These are phyloP conservation scores for Cerceris rybyensis DNA, from an alignment of 2,888 invertebrate species.

Conservation along the genomic window DNA sequence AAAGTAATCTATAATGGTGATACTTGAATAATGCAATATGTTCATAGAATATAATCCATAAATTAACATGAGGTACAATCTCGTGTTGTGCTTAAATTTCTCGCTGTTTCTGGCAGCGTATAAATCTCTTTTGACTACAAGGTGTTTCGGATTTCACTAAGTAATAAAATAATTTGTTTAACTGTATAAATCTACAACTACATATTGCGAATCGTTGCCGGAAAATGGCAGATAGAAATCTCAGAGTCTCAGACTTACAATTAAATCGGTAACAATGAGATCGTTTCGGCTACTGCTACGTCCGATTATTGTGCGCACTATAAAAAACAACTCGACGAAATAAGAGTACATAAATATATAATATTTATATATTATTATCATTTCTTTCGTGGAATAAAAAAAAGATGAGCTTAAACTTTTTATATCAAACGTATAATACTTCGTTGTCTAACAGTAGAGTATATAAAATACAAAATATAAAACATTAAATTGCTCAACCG, in stretches of 20 bases:
- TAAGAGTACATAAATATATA: slow-evolving; percentile 23
- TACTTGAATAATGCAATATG: slow-evolving; percentile 15
- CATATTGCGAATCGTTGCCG: slow-evolving; percentile 7
- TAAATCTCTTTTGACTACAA: too few species aligned
- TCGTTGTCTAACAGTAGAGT: not conserved
- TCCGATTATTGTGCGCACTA: not conserved
- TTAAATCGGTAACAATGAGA: slow-evolving; percentile 51
- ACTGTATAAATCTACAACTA: slow-evolving; percentile 33
- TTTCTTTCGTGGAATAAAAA: not conserved
- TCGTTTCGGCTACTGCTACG: slow-evolving; percentile 48
- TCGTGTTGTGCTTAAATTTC: not conserved
- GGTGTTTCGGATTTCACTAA: not conserved
- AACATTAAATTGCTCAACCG: not conserved
- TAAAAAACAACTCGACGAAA: slow-evolving; percentile 29
- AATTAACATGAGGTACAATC: slow-evolving; percentile 20
- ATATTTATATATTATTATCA: slow-evolving; percentile 12
- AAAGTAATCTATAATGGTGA: slow-evolving; percentile 11
- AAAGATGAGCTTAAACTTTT: not conserved
- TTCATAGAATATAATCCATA: slow-evolving; percentile 9
- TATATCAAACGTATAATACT: not conserved
- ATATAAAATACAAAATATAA: not conserved
- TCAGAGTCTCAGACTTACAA: slow-evolving; percentile 29
- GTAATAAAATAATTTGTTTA: slow-evolving; percentile 1
- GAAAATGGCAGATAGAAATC: slow-evolving; percentile 24
- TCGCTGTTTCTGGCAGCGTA: too few species aligned